Base-by-base conservation (phyloP, 2,797 vertebrate species). In the Pagetopsis macropterus region DNA sequence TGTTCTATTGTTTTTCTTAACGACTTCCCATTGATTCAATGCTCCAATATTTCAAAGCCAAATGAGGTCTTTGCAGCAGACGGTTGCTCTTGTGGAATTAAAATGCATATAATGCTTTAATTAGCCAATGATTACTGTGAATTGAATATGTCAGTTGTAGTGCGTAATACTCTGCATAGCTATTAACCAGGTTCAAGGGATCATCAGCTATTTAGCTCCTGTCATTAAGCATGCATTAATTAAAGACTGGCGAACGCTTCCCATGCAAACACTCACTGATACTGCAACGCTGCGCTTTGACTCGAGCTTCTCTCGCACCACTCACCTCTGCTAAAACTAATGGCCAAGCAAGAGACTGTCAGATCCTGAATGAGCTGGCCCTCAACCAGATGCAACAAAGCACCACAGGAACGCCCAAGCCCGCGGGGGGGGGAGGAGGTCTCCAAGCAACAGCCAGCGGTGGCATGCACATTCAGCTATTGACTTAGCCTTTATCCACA, bases 391-490 rank as follows among this genome's bases (percentile, higher is more conserved):
- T 80, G 65, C 76, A 78, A 85, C 89, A 81, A 89, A 89, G 84
- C 81, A 41, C 79, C 85, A 14, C 80, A 75, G 86, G 84, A 87
- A 77, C 44, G 65, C 76, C 67, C 12, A 46, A 65, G 65, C 56
- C 56, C 17, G 72, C 9, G 76, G 79, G 76, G 76, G 79, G 76
- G 79, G 76, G 71, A 44, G 78, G 57, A 65, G 77, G 84, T 87
- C 91, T 88, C 88, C 82, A 69, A 79, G 89, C 84, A 93, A 91
- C 88, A 2, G 5, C 82, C 83, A 73, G 86, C 64, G 84, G 87
- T 89, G 78, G 87, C 90, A 91, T 85, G 82, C 84, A 84, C 85
- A 89, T 88, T 78, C 83, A 69, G 23, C 89, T 82, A 64, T 84
- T 92, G 89, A 87, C 90, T 87, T 81, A 79, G 55, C 75, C 46